Evolutionary conservation across 2,888 invertebrate genomes (phyloP), one percentile per base, ranked within the genome.

Genomic region (Drosophila meridionalis): DNA sequence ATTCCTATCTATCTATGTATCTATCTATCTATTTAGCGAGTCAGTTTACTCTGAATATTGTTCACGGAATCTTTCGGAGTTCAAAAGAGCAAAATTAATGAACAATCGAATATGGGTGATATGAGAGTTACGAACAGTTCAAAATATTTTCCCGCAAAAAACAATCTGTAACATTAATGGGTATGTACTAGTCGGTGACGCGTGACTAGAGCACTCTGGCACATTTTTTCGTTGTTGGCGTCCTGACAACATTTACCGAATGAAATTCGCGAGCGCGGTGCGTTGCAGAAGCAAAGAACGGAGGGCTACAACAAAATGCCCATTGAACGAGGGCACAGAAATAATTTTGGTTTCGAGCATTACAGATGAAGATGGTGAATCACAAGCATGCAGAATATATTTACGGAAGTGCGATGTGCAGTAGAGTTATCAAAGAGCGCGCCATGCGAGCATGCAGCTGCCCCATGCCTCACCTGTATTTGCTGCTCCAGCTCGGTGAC

Each of bases 401-500:
- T 38, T 28, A 48, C 28, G 9, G 52, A 53, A 43, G 52, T n/a
- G 56, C 40, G 28, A 26, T 26, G 42, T 30, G 28, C 36, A 20
- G 40, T 28, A 60, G 4, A 30, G 38, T 69, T 50, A 30, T 43
- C 30, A 38, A 43, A 6, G 9, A 56, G 40, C 30, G 20, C 20
- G 20, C 50, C 50, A 52, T 52, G 50, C 50, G n/a, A 5, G 40
- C 69, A 73, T 53, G 43, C 57, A 48, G 4, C 52, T 48, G 57
- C 65, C 57, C 56, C 40, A 56, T 32, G 26, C 48, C 94, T 93
- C 94, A 96, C 97, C 96, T 96, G 96, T 87, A 97, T 95, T 91
- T 96, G 95, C 68, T 95, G 95, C 92, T 96, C 96, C 82, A 97
- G 93, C 82, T 95, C 95, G 77, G 94, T 94, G 76, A 95, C 94